phyloP scores from a whole-genome alignment of 2,888 invertebrate genomes.

The Taphrorychus bicolor region DNA sequence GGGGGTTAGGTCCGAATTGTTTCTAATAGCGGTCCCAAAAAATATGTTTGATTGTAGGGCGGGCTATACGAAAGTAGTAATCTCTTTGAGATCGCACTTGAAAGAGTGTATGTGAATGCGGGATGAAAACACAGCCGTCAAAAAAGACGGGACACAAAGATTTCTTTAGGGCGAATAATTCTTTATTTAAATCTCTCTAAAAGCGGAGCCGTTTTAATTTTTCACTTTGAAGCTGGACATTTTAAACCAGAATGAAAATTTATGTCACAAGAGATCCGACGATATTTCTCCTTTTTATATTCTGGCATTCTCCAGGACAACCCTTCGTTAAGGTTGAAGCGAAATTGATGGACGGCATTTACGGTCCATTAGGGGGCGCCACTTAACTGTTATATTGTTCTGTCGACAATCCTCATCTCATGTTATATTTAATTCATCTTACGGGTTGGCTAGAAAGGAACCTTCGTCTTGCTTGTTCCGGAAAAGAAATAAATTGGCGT shows the following conservation, averaged over 20 bases:
- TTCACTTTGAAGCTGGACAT: constrained; percentile 29
- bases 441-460: constrained; percentile 13
- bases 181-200: constrained; percentile 25
- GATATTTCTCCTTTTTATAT: constrained; percentile 34
- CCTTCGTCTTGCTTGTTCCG: constrained; percentile 21
- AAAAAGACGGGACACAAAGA: constrained; percentile 1
- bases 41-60: not conserved
- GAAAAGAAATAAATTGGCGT: constrained; percentile 5
- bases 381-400: constrained; percentile 36
- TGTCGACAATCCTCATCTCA: constrained; percentile 42
- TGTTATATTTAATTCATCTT: constrained; percentile 39
- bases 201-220: constrained; percentile 36
- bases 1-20: not conserved
- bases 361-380: constrained; percentile 30
- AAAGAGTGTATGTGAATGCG: not conserved
- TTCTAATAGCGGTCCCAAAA: not conserved
- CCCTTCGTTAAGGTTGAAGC: constrained; percentile 30
- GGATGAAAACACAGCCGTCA: not conserved
- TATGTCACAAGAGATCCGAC: constrained; percentile 30
- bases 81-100: not conserved
- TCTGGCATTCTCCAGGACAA: constrained; percentile 25
- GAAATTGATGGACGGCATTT: constrained; percentile 33
- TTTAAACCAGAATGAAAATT: constrained; percentile 38
- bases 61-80: not conserved
- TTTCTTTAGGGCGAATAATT: constrained; percentile 15